Conservation (phyloP, 1,140 invertebrate genomes). For the Scaptomyza pallida region DNA sequence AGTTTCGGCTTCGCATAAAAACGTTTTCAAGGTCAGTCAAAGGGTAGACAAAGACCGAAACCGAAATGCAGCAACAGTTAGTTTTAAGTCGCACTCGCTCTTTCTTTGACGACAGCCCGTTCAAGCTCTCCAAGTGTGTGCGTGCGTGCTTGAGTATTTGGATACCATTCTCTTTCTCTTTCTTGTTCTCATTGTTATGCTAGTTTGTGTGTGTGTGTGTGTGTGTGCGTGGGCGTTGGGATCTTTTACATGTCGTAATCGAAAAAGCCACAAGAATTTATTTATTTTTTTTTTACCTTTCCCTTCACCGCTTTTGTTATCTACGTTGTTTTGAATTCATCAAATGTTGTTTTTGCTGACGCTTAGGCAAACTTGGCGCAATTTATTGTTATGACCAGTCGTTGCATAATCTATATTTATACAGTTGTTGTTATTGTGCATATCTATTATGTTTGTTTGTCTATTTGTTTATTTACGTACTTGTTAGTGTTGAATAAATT, state of each 20-base stretch:
- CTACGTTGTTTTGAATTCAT: constrained; percentile 34
- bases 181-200: background rate
- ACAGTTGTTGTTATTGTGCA: constrained; percentile 28
- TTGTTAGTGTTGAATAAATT: background rate
- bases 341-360: constrained; percentile 20
- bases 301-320: background rate
- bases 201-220: constrained; percentile 2
- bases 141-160: background rate
- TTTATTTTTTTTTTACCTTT: background rate
- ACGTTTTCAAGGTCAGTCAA: constrained; percentile 67
- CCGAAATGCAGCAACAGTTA: constrained; percentile 65
- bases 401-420: constrained; percentile 37
- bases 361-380: constrained; percentile 1
- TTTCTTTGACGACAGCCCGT: background rate
- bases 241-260: constrained; percentile 10
- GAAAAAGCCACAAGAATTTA: constrained; percentile 5
- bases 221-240: background rate
- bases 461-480: background rate
- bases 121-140: background rate
- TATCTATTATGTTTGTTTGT: background rate
- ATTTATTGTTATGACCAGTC: constrained; percentile 20
- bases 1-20: constrained; percentile 6
- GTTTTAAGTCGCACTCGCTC: constrained; percentile 38
- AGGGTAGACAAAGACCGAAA: constrained; percentile 53
- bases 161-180: constrained; percentile 1